These are phyloP conservation scores for Deilephila porcellus DNA, from an alignment of 2,888 invertebrate species.

Conservation along the genomic window DNA sequence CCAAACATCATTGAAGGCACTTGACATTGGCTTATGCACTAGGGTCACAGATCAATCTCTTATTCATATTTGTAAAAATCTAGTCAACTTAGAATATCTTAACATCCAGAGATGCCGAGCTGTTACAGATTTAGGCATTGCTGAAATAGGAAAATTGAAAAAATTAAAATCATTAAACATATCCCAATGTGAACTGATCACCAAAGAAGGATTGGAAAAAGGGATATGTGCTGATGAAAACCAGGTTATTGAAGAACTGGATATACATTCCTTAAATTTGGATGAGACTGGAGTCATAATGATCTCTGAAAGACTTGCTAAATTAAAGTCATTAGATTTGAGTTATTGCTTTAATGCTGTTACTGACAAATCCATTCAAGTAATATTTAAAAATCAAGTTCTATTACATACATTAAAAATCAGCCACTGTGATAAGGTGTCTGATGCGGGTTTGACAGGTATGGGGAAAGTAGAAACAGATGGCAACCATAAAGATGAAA, in stretches of 20 bases:
- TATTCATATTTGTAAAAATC: conserved; percentile 83
- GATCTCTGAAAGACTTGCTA: conserved; percentile 84
- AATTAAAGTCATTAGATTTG: conserved; percentile 85
- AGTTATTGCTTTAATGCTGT: conserved; percentile 89
- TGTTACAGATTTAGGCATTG: conserved; percentile 86
- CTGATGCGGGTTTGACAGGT: conserved; percentile 89
- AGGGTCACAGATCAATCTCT: conserved; percentile 87
- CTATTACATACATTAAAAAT: conserved; percentile 85
- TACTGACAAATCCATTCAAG: conserved; percentile 88
- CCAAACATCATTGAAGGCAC: conserved; percentile 82
- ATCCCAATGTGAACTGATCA: conserved; percentile 87
- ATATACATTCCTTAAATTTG: conserved; percentile 85
- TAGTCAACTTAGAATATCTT: conserved; percentile 84
- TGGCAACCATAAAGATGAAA: conserved; percentile 52
- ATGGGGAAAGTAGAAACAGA: conserved; percentile 81
- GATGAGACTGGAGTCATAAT: conserved; percentile 86
- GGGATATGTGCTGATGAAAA: conserved; percentile 85
- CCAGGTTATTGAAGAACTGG: conserved; percentile 77
- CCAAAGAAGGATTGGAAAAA: conserved; percentile 85
- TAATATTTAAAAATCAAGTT: conserved; percentile 86
- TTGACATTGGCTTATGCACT: conserved; percentile 87
- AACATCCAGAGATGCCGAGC: conserved; percentile 87
- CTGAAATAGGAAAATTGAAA: conserved; percentile 80
- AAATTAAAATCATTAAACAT: conserved; percentile 86
- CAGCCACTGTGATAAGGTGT: conserved; percentile 87